Base-by-base conservation (phyloP, 1,140 invertebrate species). In the Diorhabda sublineata region DNA sequence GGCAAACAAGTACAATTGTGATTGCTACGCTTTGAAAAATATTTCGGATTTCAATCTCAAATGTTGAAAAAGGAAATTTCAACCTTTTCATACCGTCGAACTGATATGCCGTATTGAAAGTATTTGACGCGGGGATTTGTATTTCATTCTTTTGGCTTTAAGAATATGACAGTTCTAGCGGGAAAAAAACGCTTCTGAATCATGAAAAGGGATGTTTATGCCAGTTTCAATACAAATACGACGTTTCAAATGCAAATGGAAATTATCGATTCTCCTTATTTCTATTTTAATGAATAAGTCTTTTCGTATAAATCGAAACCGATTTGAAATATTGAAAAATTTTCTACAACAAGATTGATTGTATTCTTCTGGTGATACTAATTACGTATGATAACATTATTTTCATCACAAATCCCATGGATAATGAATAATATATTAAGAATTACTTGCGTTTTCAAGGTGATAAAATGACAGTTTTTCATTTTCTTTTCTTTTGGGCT, bases 141-240 rank as follows among this genome's bases (percentile, higher is more conserved):
- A 52, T 52, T 52, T 52, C 47, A 52, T 52, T 52, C 47, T 52
- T 52, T n/a, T 8, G n/a, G 47, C 47, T 52, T 52, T 52, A 52
- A 52, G 47, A 52, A 52, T 52, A 6, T 52, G 47, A 52, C 47
- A 52, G 47, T 52, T 52, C 47, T 52, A 6, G 47, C 47, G 47
- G 4, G 47, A 52, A 52, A 52, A 52, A 52, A 52, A 52, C 6
- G 47, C 47, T 52, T n/a, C 47, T 26, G n/a, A 52, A 52, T 52
- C 47, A 52, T 52, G n/a, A 52, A 52, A 52, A n/a, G n/a, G 47
- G n/a, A 52, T 52, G 47, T 52, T 52, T 52, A 52, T 52, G 47
- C 47, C 47, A n/a, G 47, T 8, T 52, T 52, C 47, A 52, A 52
- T 52, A 52, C 47, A 52, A 52, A 52, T n/a, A 52, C 47, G n/a